phyloP scores from a whole-genome alignment of 2,888 invertebrate genomes.

The Platycheirus albimanus region DNA sequence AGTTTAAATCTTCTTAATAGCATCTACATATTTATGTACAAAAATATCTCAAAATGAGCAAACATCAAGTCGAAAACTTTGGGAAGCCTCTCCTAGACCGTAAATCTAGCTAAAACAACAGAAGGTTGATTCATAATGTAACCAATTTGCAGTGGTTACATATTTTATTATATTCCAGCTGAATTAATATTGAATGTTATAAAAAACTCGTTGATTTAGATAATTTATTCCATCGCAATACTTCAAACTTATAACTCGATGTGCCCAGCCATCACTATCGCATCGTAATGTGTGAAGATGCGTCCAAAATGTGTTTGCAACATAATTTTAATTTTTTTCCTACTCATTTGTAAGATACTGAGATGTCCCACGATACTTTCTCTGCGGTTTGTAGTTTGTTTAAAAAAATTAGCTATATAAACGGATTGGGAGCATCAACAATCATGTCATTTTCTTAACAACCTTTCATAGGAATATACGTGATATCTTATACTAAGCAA shows the following conservation, averaged over 20 bases:
- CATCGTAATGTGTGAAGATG: conserved; percentile 6
- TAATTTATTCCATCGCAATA: conserved; percentile 1
- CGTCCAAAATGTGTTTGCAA: conserved; percentile 7
- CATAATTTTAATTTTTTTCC: conserved; percentile 17
- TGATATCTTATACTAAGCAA: conserved; percentile 13
- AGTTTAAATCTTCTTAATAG: background rate
- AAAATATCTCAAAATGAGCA: too few species aligned
- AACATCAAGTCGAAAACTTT: too few species aligned
- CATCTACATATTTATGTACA: too few species aligned
- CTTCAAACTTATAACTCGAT: background rate
- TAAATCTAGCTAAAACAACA: background rate
- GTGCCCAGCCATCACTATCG: too few species aligned
- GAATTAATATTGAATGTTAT: conserved; percentile 6
- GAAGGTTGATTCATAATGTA: background rate
- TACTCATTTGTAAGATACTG: conserved; percentile 3
- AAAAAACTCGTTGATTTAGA: conserved; percentile 2
- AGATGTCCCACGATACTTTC: conserved; percentile 27
- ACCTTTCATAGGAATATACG: conserved; percentile 26
- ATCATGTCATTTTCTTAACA: conserved; percentile 28
- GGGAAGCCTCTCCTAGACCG: background rate
- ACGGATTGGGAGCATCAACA: conserved; percentile 1
- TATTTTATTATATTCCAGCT: background rate
- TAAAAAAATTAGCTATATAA: conserved; percentile 22
- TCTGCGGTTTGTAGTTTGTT: background rate
- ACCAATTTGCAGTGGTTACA: background rate